Evolutionary conservation across 2,113 vertebrate genomes (phyloP), one percentile per base, ranked within the genome.

Genomic region (Zeus faber): DNA sequence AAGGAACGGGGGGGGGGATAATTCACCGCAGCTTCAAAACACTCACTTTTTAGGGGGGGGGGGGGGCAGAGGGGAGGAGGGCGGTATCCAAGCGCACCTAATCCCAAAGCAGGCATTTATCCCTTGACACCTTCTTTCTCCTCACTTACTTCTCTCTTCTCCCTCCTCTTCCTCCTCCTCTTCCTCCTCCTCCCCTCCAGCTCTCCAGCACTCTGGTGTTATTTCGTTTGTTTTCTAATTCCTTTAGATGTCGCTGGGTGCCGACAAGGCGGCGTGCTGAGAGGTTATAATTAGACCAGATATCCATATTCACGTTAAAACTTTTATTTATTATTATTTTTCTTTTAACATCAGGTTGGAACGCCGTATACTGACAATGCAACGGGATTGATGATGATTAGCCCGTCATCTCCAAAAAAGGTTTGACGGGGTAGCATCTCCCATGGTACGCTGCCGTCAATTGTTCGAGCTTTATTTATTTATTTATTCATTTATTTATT

Each of bases 81-180:
- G 24, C 77, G 67, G 80, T 86, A 85, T 86, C 77, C 72, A 67
- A 71, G 67, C 72, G 58, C 55, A 68, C 60, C 62, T 88, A 87
- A 89, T 88, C 87, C 86, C 56, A 78, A 85, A 79, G 68, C 71
- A 68, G 40, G 68, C 72, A 82, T 77, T 84, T 77, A 88, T 87
- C 76, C 82, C 50, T 64, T 59, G 63, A 82, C 86, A 81, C 77
- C 50, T 67, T 44, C 47, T 62, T 10, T 7, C 23, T 50, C 49
- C 47, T 70, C 59, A 67, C 55, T 73, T 58, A 49, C 33, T 27
- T 29, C 53, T 6, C 20, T 21, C 18, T 46, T 35, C 49, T 31
- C 35, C 43, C 46, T 57, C 33, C 40, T 58, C 29, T 13, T 55
- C 50, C 18, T 51, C 27, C 40, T 54, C 65, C 51, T 54, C 54